These are phyloP conservation scores for Gorilla gorilla DNA, from an alignment of 2,113 vertebrate species.

Conservation along the genomic window DNA sequence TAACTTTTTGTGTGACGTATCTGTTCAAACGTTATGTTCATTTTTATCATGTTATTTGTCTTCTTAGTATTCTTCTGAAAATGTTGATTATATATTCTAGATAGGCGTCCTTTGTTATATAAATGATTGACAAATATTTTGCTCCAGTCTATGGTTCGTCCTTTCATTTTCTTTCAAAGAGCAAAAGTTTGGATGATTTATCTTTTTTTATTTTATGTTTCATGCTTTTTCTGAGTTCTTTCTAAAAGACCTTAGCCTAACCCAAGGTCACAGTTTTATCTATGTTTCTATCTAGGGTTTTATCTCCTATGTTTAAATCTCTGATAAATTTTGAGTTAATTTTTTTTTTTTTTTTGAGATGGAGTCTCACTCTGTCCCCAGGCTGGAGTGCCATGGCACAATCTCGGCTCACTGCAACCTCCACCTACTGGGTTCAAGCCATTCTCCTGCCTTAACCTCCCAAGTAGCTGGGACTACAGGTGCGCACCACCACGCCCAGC, in stretches of 20 bases:
- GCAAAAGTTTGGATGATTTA: not conserved
- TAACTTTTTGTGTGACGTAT: not conserved
- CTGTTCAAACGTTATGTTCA: not conserved
- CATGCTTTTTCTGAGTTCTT: not conserved
- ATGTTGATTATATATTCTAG: not conserved
- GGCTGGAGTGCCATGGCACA: no score
- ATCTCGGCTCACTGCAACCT: no score
- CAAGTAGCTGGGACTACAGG: no score
- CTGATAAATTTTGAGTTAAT: not conserved
- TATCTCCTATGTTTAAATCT: not conserved
- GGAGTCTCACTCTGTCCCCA: no score
- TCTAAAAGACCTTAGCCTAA: not conserved
- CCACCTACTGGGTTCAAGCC: no score
- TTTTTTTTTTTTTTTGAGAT: not conserved
- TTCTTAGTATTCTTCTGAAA: not conserved
- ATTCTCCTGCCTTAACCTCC: no score
- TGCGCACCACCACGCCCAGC: no score
- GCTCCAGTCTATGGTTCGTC: not conserved
- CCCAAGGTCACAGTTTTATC: not conserved
- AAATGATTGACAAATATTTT: constrained; percentile 9
- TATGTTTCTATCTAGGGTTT: not conserved
- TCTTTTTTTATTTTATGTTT: not conserved
- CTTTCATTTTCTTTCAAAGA: not conserved
- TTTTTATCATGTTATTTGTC: not conserved
- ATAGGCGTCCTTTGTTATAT: not conserved